Evolutionary conservation across 1,140 invertebrate genomes (phyloP).

Genomic region (Cardiocondyla obscurior): DNA sequence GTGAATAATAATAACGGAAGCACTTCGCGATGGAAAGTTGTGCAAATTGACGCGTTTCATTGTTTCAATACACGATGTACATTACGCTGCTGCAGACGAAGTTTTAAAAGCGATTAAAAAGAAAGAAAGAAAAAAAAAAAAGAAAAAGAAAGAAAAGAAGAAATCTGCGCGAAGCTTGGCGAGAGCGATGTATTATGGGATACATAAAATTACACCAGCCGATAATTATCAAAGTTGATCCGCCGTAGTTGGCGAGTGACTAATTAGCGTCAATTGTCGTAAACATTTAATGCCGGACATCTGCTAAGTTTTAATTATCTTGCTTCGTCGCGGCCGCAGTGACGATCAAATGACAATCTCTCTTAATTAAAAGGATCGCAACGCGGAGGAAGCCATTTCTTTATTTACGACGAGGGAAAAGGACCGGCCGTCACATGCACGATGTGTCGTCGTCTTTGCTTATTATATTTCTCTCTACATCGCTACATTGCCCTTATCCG

Average conservation of each 20-base stretch:
- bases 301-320: slow-evolving; percentile 48
- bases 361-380: slow-evolving; percentile 36
- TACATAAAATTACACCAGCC: background rate
- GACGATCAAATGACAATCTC: slow-evolving; percentile 35
- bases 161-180: background rate
- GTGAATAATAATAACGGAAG: background rate
- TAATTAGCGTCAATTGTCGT: slow-evolving; percentile 47
- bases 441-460: slow-evolving; percentile 9
- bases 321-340: background rate
- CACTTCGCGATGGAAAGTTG: background rate
- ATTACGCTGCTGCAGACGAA: background rate
- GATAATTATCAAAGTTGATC: slow-evolving; percentile 7
- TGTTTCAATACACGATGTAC: background rate
- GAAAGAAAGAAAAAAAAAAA: too few species aligned
- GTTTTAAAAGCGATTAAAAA: background rate
- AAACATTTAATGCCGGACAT: slow-evolving; percentile 21
- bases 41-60: background rate
- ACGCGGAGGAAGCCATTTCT: background rate
- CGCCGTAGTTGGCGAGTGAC: background rate
- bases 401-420: slow-evolving; percentile 6
- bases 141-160: too few species aligned
- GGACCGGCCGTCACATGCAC: background rate
- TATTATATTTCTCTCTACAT: slow-evolving; percentile 1
- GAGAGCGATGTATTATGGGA: background rate
- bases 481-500: background rate